Percentiles rank a stretch among this genome's conserved stretches.
Conservation (phyloP, 2,113 vertebrate genomes). For the Cynoglossus semilaevis region DNA sequence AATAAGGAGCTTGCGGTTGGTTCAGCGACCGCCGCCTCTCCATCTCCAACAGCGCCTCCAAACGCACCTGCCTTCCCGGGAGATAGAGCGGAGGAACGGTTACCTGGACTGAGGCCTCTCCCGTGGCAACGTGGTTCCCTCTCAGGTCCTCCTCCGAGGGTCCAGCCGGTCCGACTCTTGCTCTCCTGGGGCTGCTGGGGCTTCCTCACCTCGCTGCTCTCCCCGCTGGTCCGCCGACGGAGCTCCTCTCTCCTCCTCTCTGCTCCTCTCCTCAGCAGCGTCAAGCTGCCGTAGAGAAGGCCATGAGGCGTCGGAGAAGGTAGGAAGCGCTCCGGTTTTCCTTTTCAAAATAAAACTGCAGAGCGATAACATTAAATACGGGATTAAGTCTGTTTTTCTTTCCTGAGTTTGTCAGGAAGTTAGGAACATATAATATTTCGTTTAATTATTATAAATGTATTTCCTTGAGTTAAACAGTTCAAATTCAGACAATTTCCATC, state of each 20-base stretch:
- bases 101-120: constrained; percentile 76
- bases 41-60: constrained; percentile 20
- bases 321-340: background rate
- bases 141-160: constrained; percentile 67
- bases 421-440: no score
- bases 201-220: constrained; percentile 63
- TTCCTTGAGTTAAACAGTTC: no score
- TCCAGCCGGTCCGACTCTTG: constrained; percentile 64
- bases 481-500: no score
- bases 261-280: constrained; percentile 34
- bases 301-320: background rate
- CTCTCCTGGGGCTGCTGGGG: constrained; percentile 66
- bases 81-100: constrained; percentile 12
- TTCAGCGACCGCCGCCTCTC: constrained; percentile 33
- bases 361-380: no score
- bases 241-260: constrained; percentile 51
- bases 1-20: constrained; percentile 21
- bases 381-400: no score
- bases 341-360: constrained; percentile 40
- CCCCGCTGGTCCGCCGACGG: constrained; percentile 56
- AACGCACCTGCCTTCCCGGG: constrained; percentile 35
- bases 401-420: no score
- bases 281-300: constrained; percentile 12
- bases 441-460: no score
- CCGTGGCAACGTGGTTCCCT: constrained; percentile 67